phyloP scores from a whole-genome alignment of 2,888 invertebrate species.

The Endotricha flammealis region DNA sequence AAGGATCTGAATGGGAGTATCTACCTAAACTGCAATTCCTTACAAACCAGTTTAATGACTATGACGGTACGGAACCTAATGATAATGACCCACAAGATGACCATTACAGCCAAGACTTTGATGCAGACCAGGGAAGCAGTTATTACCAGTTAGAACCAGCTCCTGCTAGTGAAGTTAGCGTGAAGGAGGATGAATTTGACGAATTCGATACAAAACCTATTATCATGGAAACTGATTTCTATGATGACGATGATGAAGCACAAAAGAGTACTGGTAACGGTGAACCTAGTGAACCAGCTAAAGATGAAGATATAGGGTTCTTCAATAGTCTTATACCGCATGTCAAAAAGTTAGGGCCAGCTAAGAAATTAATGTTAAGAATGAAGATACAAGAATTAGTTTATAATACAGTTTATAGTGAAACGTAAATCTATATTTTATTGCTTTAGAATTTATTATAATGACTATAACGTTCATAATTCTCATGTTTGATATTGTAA shows the following conservation, averaged over 20 bases:
- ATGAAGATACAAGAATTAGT: slow-evolving; percentile 73
- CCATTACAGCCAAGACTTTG: slow-evolving; percentile 39
- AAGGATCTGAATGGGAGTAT: slow-evolving; percentile 64
- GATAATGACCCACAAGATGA: slow-evolving; percentile 42
- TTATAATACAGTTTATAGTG: slow-evolving; percentile 69
- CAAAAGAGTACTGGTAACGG: slow-evolving; percentile 35
- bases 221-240: slow-evolving; percentile 68
- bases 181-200: slow-evolving; percentile 67
- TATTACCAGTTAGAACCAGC: slow-evolving; percentile 48
- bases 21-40: slow-evolving; percentile 62
- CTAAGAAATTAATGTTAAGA: slow-evolving; percentile 66
- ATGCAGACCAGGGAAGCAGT: slow-evolving; percentile 44
- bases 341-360: slow-evolving; percentile 63
- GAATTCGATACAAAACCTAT: slow-evolving; percentile 70
- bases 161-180: slow-evolving; percentile 26
- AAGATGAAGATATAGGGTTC: slow-evolving; percentile 69
- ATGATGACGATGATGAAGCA: slow-evolving; percentile 64
- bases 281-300: slow-evolving; percentile 35
- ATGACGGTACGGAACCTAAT: slow-evolving; percentile 48
- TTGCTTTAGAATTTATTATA: too few relatives aligned
- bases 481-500: too few relatives aligned
- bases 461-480: too few relatives aligned
- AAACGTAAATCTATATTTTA: too few relatives aligned
- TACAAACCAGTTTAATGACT: slow-evolving; percentile 66
- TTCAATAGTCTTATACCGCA: slow-evolving; percentile 68